phyloP scores from a whole-genome alignment of 2,797 vertebrate genomes.

The Enteromius afrohamiltoni region DNA sequence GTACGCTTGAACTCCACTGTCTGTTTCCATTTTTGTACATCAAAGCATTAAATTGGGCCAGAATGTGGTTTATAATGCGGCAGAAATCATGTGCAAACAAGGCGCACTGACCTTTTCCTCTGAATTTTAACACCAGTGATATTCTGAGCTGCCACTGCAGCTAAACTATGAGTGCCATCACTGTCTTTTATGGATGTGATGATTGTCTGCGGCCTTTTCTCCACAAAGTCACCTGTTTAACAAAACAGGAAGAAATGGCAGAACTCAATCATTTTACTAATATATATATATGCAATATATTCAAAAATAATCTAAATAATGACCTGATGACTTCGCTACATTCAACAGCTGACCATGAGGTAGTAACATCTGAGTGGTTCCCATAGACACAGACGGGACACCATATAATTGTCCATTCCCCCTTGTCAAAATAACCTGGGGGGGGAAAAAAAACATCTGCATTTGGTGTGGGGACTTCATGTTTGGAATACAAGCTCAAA shows the following conservation, averaged over 20 bases:
- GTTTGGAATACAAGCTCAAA: neutral
- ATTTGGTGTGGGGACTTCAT: neutral
- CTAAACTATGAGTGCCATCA: constrained; percentile 20
- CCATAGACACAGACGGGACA: constrained; percentile 78
- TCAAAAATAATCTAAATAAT: constrained; percentile 21
- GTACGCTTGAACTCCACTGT: neutral
- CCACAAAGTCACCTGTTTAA: constrained; percentile 29
- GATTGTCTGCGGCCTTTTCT: constrained; percentile 24
- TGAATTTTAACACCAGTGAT: constrained; percentile 10
- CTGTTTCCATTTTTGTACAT: neutral
- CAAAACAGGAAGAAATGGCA: constrained; percentile 3
- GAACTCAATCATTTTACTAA: neutral
- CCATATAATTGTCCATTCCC: constrained; percentile 78
- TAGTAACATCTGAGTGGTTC: constrained; percentile 77
- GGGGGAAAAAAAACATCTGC: neutral
- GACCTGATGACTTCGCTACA: constrained; percentile 67
- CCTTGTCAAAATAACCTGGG: constrained; percentile 71
- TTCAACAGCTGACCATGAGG: constrained; percentile 77
- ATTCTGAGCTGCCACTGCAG: constrained; percentile 27
- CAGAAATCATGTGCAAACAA: neutral
- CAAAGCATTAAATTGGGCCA: neutral
- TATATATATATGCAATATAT: neutral
- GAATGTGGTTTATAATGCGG: neutral
- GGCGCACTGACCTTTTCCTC: constrained; percentile 34
- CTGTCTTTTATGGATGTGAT: neutral